These are phyloP conservation scores for Melanotaenia nigrans DNA, from an alignment of 2,797 vertebrate genomes.

Conservation along the genomic window DNA sequence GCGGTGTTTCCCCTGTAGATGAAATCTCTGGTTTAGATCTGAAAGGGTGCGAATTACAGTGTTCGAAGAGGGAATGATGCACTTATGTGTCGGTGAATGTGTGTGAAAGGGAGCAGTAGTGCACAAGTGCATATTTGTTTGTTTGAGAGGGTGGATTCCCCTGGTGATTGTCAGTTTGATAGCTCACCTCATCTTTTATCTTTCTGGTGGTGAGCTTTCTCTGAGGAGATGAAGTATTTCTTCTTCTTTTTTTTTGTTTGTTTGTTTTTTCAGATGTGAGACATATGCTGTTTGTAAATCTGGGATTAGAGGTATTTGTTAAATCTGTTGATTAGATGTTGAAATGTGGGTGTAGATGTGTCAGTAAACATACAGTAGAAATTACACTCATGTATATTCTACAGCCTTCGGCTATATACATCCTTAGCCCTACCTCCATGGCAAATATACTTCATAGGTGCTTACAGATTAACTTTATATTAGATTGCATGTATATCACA, in stretches of 20 bases:
- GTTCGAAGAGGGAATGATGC: constrained; percentile 22
- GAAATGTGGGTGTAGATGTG: constrained; percentile 24
- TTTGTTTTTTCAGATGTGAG: constrained; percentile 11
- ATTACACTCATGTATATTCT: constrained; percentile 23
- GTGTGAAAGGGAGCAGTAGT: constrained; percentile 33
- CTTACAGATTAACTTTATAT: neutral
- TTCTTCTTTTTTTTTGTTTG: constrained; percentile 9
- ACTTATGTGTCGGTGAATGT: constrained; percentile 15
- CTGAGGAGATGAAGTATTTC: constrained; percentile 46
- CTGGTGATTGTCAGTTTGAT: constrained; percentile 62
- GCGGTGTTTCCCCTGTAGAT: constrained; percentile 65
- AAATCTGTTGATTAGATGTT: constrained; percentile 47
- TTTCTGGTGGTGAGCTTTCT: constrained; percentile 61
- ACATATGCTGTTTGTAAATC: constrained; percentile 27
- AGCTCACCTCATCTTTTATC: constrained; percentile 57
- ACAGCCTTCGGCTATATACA: constrained; percentile 29
- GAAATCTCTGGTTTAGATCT: constrained; percentile 59
- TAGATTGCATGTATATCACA: neutral
- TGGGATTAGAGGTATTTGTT: constrained; percentile 35
- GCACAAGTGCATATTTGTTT: constrained; percentile 66
- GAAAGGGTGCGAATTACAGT: constrained; percentile 60
- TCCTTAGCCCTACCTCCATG: constrained; percentile 10
- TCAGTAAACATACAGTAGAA: constrained; percentile 47
- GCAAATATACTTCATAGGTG: constrained; percentile 3
- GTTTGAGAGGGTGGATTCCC: constrained; percentile 68